These are phyloP conservation scores for Sphaeramia orbicularis DNA, from an alignment of 2,797 vertebrate species.

Conservation along the genomic window DNA sequence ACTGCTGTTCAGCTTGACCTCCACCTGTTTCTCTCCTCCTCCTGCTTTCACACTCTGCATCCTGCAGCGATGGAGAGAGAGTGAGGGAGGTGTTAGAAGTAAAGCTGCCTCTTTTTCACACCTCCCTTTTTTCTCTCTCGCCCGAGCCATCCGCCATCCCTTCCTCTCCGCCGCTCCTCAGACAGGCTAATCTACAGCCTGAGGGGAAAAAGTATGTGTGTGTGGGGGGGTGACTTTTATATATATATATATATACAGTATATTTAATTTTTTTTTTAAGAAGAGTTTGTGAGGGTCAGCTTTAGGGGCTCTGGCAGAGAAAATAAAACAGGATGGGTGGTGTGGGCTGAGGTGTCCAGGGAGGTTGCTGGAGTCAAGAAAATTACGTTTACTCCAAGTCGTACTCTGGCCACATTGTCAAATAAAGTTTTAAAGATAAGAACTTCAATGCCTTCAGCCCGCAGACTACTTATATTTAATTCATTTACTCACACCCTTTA, in stretches of 20 bases:
- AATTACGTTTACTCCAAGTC: slow-evolving; percentile 18
- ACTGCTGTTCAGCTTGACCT: slow-evolving; percentile 62
- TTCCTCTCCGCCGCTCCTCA: slow-evolving; percentile 54
- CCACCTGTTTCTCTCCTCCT: slow-evolving; percentile 63
- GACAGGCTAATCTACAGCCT: slow-evolving; percentile 67
- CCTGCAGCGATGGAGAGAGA: slow-evolving; percentile 64
- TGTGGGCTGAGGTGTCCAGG: slow-evolving; percentile 8
- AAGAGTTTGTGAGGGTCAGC: slow-evolving; percentile 40
- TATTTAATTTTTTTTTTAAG: slow-evolving; percentile 47
- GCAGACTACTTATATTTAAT: slow-evolving; percentile 47
- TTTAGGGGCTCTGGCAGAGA: slow-evolving; percentile 10
- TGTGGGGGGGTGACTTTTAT: slow-evolving; percentile 48
- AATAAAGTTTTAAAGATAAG: slow-evolving; percentile 22
- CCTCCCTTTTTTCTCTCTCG: slow-evolving; percentile 32
- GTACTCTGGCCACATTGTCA: not conserved
- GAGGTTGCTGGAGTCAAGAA: slow-evolving; percentile 3
- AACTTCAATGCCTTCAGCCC: slow-evolving; percentile 29
- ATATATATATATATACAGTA: slow-evolving; percentile 8
- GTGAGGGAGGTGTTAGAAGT: slow-evolving; percentile 77
- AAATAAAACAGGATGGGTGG: slow-evolving; percentile 36
- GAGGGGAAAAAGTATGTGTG: slow-evolving; percentile 30
- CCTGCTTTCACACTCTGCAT: slow-evolving; percentile 70
- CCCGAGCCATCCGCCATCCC: slow-evolving; percentile 38
- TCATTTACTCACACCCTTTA: slow-evolving; percentile 48
- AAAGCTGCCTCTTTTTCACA: slow-evolving; percentile 74